phyloP scores from a whole-genome alignment of 2,113 vertebrate species.

The Zosterops pallidus region DNA sequence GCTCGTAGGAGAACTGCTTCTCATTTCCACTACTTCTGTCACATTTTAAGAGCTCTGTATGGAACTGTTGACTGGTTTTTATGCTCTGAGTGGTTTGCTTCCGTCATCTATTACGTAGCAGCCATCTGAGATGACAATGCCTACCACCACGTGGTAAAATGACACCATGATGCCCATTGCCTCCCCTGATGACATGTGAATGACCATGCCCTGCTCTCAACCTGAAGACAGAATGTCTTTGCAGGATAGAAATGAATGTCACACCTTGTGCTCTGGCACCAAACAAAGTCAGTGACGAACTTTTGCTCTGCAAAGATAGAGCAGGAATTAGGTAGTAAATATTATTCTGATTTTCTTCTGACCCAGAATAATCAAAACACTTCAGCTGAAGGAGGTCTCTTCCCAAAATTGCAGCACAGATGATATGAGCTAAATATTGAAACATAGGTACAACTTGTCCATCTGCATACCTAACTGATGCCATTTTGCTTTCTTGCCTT shows the following conservation, averaged over 20 bases:
- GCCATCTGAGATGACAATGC: neutral
- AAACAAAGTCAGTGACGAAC: rapidly evolving
- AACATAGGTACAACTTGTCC: neutral
- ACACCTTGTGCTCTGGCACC: neutral
- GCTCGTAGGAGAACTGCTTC: neutral
- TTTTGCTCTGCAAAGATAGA: neutral
- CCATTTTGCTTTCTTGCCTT: rapidly evolving
- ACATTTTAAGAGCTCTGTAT: neutral
- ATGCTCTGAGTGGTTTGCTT: neutral
- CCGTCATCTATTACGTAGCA: rapidly evolving
- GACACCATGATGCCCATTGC: neutral
- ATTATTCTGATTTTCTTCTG: neutral
- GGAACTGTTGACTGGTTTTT: neutral
- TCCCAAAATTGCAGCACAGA: neutral
- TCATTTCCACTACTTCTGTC: neutral
- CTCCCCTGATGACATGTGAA: neutral
- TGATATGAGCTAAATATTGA: neutral
- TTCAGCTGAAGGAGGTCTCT: neutral
- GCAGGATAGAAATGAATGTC: neutral
- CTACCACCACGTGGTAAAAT: neutral
- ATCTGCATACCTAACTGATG: neutral
- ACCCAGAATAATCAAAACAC: neutral
- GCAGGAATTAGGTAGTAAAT: neutral
- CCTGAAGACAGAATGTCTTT: neutral
- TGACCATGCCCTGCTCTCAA: neutral